Evolutionary conservation across 2,113 vertebrate genomes (phyloP).

Genomic region (Sylvilagus bachmani): DNA sequence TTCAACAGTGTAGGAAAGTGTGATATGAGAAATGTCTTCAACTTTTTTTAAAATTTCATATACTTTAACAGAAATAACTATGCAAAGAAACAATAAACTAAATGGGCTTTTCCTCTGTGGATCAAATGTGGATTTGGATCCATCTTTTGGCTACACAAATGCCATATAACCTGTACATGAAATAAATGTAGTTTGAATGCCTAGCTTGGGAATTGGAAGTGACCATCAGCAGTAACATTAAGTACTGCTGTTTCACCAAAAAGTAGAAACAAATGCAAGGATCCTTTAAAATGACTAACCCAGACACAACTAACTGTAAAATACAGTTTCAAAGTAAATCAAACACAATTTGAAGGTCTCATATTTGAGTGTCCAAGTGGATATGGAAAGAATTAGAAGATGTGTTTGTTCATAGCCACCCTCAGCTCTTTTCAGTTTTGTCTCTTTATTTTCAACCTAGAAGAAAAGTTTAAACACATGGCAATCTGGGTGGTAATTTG

Average conservation of each 20-base stretch:
- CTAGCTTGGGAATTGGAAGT: not conserved
- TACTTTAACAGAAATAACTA: constrained; percentile 47
- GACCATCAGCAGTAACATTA: not conserved
- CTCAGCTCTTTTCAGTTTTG: not conserved
- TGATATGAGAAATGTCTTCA: constrained; percentile 16
- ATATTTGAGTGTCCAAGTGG: not conserved
- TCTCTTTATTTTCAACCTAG: not conserved
- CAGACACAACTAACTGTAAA: not conserved
- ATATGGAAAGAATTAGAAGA: not conserved
- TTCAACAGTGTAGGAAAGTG: not conserved
- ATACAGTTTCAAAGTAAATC: not conserved
- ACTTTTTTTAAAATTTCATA: constrained; percentile 35
- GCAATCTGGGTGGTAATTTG: not conserved
- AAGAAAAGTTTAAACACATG: not conserved
- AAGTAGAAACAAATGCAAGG: not conserved
- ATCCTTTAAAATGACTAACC: constrained; percentile 21
- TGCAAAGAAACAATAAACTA: constrained; percentile 13
- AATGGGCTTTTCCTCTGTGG: not conserved
- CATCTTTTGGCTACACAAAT: not conserved
- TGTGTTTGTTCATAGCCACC: not conserved
- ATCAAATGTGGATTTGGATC: not conserved
- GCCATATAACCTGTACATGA: not conserved
- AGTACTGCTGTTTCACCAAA: not conserved
- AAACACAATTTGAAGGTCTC: not conserved
- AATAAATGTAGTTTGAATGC: not conserved